phyloP scores from a whole-genome alignment of 2,797 vertebrate genomes.

The Parauchenoglanis ngamensis region DNA sequence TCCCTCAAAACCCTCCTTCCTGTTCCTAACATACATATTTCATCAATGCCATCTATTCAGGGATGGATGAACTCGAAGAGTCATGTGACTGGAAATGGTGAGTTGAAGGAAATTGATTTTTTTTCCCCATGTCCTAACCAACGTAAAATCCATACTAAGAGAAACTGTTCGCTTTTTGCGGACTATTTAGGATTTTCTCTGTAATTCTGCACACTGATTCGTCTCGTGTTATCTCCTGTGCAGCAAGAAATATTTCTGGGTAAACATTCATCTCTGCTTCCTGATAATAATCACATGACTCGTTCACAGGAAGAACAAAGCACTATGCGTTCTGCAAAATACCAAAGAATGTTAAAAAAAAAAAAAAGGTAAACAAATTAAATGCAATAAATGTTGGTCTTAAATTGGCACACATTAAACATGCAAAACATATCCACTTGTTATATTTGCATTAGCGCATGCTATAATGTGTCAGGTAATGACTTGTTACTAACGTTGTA shows the following conservation, averaged over 20 bases:
- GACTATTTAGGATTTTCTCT: conserved; percentile 28
- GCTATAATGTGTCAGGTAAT: background rate
- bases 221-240: background rate
- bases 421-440: background rate
- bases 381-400: background rate
- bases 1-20: conserved; percentile 31
- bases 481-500: background rate
- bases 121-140: conserved; percentile 2
- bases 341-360: background rate
- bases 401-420: background rate
- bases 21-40: conserved; percentile 40
- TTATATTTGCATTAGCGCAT: background rate
- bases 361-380: background rate
- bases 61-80: conserved; percentile 4
- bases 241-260: background rate
- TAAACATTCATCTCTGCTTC: background rate
- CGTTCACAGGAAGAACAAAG: background rate
- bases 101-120: conserved; percentile 54
- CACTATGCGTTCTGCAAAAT: background rate
- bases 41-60: conserved; percentile 39
- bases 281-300: background rate
- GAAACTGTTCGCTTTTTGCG: background rate
- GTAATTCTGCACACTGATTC: background rate
- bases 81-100: background rate
- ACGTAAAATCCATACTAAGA: conserved; percentile 23